phyloP scores from a whole-genome alignment of 2,113 vertebrate species.

The Vimba vimba region DNA sequence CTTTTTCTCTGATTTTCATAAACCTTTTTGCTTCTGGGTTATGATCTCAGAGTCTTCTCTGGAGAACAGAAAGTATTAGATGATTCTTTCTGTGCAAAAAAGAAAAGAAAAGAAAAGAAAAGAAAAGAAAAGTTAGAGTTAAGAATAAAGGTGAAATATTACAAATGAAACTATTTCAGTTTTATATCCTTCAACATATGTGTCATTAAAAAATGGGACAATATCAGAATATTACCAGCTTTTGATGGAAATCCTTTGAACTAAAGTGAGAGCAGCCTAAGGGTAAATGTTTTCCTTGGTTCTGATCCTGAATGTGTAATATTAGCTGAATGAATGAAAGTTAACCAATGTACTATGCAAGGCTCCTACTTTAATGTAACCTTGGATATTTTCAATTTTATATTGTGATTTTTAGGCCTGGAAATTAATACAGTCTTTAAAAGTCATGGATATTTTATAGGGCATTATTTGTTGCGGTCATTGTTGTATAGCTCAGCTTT shows the following conservation, averaged over 20 bases:
- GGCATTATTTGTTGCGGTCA: no score
- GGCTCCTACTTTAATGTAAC: neutral
- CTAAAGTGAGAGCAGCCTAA: no score
- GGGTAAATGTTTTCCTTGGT: neutral
- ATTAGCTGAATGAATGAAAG: no score
- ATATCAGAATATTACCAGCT: neutral
- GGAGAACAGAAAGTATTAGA: neutral
- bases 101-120: neutral
- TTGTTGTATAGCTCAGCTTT: neutral
- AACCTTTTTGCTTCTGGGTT: neutral
- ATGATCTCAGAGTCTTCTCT: neutral
- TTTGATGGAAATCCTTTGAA: no score
- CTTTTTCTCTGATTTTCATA: neutral
- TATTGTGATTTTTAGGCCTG: neutral
- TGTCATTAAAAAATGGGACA: neutral
- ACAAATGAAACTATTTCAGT: neutral
- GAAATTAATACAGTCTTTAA: neutral
- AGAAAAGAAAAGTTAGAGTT: neutral
- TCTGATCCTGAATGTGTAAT: neutral
- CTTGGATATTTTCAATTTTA: neutral
- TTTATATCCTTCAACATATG: neutral
- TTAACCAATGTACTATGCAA: no score
- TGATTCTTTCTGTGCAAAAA: neutral
- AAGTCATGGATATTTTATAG: no score
- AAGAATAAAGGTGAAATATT: neutral